Conservation (phyloP, 2,113 vertebrate genomes). For the Equus przewalskii region DNA sequence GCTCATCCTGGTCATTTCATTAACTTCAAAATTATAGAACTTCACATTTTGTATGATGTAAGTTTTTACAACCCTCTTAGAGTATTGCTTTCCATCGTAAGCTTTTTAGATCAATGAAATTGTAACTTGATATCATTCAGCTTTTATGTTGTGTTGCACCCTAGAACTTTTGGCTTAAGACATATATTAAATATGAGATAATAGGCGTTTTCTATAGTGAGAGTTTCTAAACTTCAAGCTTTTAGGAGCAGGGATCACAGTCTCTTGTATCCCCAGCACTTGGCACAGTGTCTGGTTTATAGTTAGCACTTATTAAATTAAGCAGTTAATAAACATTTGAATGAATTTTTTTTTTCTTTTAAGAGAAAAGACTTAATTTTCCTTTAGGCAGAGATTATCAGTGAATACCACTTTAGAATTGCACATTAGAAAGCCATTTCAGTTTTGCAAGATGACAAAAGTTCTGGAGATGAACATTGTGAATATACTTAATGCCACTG, state of each 20-base stretch:
- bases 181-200: neutral
- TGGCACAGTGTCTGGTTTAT: neutral
- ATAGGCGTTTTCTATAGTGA: neutral
- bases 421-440: slow-evolving; percentile 34
- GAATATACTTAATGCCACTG: neutral
- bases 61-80: neutral
- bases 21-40: neutral
- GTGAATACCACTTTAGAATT: slow-evolving; percentile 14
- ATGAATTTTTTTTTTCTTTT: neutral
- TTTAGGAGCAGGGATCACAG: neutral
- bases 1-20: neutral
- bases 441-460: neutral
- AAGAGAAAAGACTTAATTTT: neutral
- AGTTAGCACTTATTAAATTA: slow-evolving; percentile 29
- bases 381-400: neutral
- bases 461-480: neutral
- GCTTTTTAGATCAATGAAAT: neutral
- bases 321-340: neutral
- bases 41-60: neutral
- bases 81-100: neutral
- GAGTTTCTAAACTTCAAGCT: neutral
- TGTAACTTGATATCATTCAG: neutral
- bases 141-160: neutral
- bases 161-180: neutral
- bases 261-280: neutral